A percentile compares a stretch with the other conserved stretches of the same genome.
Conservation (phyloP, 1,140 invertebrate species). For the Amyelois transitella region DNA sequence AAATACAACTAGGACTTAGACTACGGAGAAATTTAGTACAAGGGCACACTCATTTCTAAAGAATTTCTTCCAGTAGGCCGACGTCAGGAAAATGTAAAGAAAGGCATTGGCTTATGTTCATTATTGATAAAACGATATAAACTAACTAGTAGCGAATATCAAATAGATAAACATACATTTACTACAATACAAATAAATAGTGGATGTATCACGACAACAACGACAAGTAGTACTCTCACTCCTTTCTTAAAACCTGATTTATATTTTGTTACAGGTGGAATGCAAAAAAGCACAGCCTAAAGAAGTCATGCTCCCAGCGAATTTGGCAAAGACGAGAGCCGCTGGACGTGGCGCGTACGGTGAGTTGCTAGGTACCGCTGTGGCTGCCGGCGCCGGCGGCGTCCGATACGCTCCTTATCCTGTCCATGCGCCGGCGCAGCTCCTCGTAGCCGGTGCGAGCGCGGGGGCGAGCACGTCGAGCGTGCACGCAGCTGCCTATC, state of each 20-base stretch:
- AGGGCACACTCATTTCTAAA: too few species aligned
- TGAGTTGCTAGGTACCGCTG: slow-evolving; percentile 93
- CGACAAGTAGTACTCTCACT: too few species aligned
- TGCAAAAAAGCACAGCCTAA: slow-evolving; percentile 99
- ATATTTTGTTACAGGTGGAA: slow-evolving; percentile 89
- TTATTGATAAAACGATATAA: too few species aligned
- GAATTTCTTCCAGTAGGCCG: too few species aligned
- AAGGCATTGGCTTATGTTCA: too few species aligned
- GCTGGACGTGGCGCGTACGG: slow-evolving; percentile 94
- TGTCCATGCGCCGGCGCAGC: slow-evolving; percentile 76
- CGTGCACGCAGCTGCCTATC: slow-evolving; percentile 49
- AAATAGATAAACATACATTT: too few species aligned
- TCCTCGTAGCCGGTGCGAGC: slow-evolving; percentile 72
- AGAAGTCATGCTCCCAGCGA: slow-evolving; percentile 98
- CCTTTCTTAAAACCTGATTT: neutral
- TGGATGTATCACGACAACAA: too few species aligned
- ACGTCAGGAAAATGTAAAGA: too few species aligned
- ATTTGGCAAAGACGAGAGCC: slow-evolving; percentile 93
- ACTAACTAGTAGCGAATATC: too few species aligned
- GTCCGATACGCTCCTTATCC: slow-evolving; percentile 79
- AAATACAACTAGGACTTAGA: too few species aligned
- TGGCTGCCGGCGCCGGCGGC: slow-evolving; percentile 72
- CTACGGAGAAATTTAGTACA: too few species aligned
- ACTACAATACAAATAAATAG: too few species aligned
- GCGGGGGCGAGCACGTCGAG: slow-evolving; percentile 16